These are phyloP conservation scores for Vireo griseus DNA, from an alignment of 2,797 vertebrate species.

Conservation along the genomic window DNA sequence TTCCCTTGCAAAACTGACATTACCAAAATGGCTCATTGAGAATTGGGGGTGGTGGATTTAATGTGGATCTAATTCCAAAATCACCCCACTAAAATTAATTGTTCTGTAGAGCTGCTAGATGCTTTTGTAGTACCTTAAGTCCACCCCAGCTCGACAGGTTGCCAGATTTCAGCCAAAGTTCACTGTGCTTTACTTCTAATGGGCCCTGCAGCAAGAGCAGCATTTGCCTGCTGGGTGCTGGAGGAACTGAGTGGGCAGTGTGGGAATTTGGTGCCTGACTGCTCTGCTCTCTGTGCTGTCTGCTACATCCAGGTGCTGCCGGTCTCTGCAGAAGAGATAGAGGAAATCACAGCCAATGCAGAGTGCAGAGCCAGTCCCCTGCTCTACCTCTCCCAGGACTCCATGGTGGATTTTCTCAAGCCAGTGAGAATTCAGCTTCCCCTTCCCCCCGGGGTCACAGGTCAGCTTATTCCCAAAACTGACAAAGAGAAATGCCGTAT, in stretches of 20 bases:
- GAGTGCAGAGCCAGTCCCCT: conserved; percentile 81
- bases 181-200: background rate
- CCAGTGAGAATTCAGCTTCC: conserved; percentile 92
- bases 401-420: conserved; percentile 80
- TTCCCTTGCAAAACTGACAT: background rate
- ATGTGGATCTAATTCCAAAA: background rate
- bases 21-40: background rate
- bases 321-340: conserved; percentile 76
- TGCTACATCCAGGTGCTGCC: conserved; percentile 80
- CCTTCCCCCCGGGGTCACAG: conserved; percentile 85
- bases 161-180: background rate
- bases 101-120: background rate
- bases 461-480: conserved; percentile 68
- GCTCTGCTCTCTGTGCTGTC: background rate
- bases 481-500: background rate
- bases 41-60: background rate
- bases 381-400: conserved; percentile 86
- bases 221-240: background rate
- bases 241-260: background rate
- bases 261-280: background rate
- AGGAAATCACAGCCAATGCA: conserved; percentile 69
- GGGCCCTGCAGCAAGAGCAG: background rate
- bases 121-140: background rate
- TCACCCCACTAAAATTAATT: background rate
- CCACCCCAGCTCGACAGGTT: background rate